These are phyloP conservation scores for Sesia bembeciformis DNA, from an alignment of 2,888 invertebrate species.

Conservation along the genomic window DNA sequence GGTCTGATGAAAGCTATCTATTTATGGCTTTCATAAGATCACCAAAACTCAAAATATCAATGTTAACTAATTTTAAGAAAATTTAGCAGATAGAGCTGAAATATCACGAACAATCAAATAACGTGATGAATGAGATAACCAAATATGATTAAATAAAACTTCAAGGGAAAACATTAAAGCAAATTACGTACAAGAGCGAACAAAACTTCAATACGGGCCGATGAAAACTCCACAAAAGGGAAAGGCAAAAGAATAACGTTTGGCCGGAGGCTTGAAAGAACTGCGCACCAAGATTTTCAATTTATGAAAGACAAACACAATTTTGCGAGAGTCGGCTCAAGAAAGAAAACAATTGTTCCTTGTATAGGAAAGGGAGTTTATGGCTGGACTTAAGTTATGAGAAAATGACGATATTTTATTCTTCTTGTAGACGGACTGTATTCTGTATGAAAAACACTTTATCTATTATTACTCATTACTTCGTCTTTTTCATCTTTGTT, in stretches of 20 bases:
- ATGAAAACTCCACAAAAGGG: constrained; percentile 12
- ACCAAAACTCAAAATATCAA: no score
- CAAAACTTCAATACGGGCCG: constrained; percentile 18
- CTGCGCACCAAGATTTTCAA: constrained; percentile 30
- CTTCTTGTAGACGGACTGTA: background rate
- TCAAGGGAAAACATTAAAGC: constrained; percentile 32
- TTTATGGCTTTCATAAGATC: no score
- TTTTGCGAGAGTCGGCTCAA: constrained; percentile 12
- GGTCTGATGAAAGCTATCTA: no score
- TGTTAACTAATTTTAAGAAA: no score
- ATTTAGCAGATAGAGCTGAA: no score
- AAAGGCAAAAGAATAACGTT: constrained; percentile 1
- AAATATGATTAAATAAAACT: background rate
- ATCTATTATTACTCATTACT: no score
- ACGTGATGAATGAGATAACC: background rate
- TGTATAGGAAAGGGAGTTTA: constrained; percentile 7
- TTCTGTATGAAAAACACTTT: no score
- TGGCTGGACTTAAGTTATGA: background rate
- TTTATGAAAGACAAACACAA: constrained; percentile 53
- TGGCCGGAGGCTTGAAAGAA: background rate
- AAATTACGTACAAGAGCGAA: constrained; percentile 27
- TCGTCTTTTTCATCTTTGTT: background rate
- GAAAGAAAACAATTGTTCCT: constrained; percentile 35
- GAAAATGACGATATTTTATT: background rate
- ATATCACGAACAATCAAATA: no score